Evolutionary conservation across 2,888 invertebrate species (phyloP).

Genomic region (Acanthopleura granulata): DNA sequence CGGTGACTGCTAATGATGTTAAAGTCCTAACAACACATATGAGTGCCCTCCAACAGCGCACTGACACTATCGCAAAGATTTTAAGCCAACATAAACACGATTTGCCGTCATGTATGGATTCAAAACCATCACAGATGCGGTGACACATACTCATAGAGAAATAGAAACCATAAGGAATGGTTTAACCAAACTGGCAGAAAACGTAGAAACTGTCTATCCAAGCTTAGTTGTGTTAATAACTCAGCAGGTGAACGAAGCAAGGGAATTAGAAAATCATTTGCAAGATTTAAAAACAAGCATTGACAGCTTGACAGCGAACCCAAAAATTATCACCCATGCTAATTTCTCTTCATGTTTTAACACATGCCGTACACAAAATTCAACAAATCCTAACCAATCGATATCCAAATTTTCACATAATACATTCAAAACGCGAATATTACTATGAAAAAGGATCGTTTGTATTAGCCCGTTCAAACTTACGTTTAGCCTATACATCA

Average conservation of each 20-base stretch:
- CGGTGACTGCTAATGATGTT: too few species aligned
- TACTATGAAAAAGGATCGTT: background rate
- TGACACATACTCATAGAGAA: too few species aligned
- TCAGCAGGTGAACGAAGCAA: background rate
- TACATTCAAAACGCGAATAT: background rate
- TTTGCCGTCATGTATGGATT: too few species aligned
- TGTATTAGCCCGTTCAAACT: background rate
- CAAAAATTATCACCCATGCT: background rate
- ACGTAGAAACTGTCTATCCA: background rate
- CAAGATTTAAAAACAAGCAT: slow-evolving; percentile 1
- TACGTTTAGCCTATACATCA: slow-evolving; percentile 7
- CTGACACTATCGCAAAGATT: too few species aligned
- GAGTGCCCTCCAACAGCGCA: too few species aligned
- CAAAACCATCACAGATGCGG: too few species aligned
- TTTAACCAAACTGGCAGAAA: background rate
- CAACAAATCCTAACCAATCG: background rate
- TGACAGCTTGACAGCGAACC: background rate
- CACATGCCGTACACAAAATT: slow-evolving; percentile 6
- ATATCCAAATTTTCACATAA: slow-evolving; percentile 5
- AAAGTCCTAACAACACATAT: too few species aligned
- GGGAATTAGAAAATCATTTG: background rate
- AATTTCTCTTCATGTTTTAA: background rate
- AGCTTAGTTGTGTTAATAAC: slow-evolving; percentile 11
- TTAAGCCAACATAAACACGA: too few species aligned
- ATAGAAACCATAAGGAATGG: too few species aligned